These are phyloP conservation scores for Telmatherina bonti DNA, from an alignment of 2,797 vertebrate species.

Conservation along the genomic window DNA sequence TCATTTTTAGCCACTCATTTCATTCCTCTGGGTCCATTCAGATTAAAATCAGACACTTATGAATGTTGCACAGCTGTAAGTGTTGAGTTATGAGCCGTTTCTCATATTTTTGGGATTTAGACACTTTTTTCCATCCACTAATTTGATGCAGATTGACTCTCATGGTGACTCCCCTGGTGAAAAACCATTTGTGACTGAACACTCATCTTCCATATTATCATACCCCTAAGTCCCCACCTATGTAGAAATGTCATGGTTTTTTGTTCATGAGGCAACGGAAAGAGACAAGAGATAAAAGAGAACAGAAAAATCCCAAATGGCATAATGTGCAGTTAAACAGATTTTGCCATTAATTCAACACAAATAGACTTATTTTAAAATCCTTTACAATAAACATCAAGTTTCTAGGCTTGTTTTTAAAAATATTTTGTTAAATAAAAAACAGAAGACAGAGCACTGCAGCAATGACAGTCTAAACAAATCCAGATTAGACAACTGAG, in stretches of 20 bases:
- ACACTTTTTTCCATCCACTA: slow-evolving; percentile 25
- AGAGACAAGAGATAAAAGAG: not conserved
- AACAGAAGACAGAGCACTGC: not conserved
- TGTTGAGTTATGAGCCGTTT: slow-evolving; percentile 19
- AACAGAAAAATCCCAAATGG: not conserved
- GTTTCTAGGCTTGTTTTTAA: not conserved
- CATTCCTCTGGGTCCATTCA: slow-evolving; percentile 17
- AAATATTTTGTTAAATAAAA: not conserved
- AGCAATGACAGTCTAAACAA: not conserved
- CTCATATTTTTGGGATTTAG: slow-evolving; percentile 26
- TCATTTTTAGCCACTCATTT: slow-evolving; percentile 8
- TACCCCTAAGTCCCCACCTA: not conserved
- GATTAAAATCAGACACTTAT: slow-evolving; percentile 16
- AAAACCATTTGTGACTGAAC: slow-evolving; percentile 23
- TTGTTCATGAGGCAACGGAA: too few relatives aligned
- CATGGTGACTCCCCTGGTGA: slow-evolving; percentile 23
- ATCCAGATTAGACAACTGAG: not conserved
- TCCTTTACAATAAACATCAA: not conserved
- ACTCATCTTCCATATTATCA: slow-evolving; percentile 41
- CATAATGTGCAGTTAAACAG: not conserved
- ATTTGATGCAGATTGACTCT: slow-evolving; percentile 26
- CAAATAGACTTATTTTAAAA: not conserved
- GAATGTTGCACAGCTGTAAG: slow-evolving; percentile 26
- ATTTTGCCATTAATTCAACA: not conserved
- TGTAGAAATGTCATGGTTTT: too few relatives aligned